Evolutionary conservation across 1,140 invertebrate species (phyloP), one percentile per base, ranked within the genome.

Genomic region (Panonychus citri): DNA sequence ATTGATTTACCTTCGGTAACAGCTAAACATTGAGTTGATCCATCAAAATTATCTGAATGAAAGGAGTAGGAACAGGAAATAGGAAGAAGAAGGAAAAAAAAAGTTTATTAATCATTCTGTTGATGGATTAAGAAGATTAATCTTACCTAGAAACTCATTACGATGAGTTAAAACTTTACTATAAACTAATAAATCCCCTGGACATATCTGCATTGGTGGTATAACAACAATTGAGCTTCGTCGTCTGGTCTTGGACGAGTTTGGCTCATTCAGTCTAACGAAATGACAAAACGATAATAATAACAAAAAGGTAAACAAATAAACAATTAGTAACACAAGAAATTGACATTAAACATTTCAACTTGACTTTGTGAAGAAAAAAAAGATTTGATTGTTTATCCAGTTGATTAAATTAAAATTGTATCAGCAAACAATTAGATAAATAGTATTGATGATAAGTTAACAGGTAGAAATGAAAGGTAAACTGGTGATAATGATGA

Each of bases 161-260:
- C 70, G 64, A 28, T 75, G 69, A 26, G 70, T 74, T 17, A 74
- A 65, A 28, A 72, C 73, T 66, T 75, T 75, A 54, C 70, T 72
- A 62, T 75, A 75, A 37, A 75, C 73, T 42, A 75, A 65, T 7
- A 75, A 65, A 63, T 75, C 73, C 19, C 73, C 73, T 15, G 73
- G 73, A 60, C 74, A 75, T 51, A 75, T 73, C 61, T 75, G 73
- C 73, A 75, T 75, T 2, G 72, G 71, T 25, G 73, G 73, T 58
- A 75, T 75, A 46, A 74, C 73, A 8, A 74, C 74, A 28, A 74
- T 71, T 49, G 72, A 74, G 59, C 71, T 74, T 30, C 73, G 62
- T n/a, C 72, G 60, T 15, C 66, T 66, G 28, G 59, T 60, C 52
- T 61, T 61, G 13, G 57, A 48, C 10, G 59, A 53, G 19, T 63